Evolutionary conservation across 1,140 invertebrate genomes (phyloP).

Genomic region (Drosophila gunungcola): DNA sequence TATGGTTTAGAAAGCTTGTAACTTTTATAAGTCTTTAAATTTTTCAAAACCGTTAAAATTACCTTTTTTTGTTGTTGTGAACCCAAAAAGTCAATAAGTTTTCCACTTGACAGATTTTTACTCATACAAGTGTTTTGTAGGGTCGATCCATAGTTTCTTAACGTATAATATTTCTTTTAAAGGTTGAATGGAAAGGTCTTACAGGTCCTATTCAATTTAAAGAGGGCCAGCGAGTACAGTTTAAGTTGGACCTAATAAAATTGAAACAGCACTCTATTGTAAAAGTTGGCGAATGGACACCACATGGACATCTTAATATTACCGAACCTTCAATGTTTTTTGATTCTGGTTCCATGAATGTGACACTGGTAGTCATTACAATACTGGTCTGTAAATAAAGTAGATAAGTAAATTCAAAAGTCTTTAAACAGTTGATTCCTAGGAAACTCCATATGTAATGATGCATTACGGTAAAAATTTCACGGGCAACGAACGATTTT

Average conservation of each 20-base stretch:
- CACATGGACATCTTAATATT: conserved; percentile 90
- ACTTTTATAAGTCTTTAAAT: too few species aligned
- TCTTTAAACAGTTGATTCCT: neutral
- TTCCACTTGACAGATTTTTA: too few species aligned
- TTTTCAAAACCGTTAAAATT: too few species aligned
- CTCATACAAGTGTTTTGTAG: too few species aligned
- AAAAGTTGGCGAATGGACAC: conserved; percentile 92
- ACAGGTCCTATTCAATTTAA: conserved; percentile 96
- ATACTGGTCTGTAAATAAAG: conserved; percentile 62
- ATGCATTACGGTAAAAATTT: conserved; percentile 92
- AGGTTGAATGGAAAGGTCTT: conserved; percentile 88
- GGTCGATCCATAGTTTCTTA: too few species aligned
- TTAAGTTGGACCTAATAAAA: conserved; percentile 94
- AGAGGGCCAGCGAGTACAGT: conserved; percentile 92
- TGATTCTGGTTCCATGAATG: conserved; percentile 92
- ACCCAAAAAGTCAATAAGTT: too few species aligned
- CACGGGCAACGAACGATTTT: conserved; percentile 95
- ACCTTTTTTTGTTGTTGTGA: too few species aligned
- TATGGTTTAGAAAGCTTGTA: too few species aligned
- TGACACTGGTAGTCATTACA: conserved; percentile 88
- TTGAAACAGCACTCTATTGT: conserved; percentile 90
- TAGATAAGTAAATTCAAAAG: neutral
- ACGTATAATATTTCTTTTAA: neutral
- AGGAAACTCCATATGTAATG: conserved; percentile 99
- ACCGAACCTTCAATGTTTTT: conserved; percentile 94